Conservation (phyloP, 2,113 vertebrate species). For the Gymnorhina tibicen region DNA sequence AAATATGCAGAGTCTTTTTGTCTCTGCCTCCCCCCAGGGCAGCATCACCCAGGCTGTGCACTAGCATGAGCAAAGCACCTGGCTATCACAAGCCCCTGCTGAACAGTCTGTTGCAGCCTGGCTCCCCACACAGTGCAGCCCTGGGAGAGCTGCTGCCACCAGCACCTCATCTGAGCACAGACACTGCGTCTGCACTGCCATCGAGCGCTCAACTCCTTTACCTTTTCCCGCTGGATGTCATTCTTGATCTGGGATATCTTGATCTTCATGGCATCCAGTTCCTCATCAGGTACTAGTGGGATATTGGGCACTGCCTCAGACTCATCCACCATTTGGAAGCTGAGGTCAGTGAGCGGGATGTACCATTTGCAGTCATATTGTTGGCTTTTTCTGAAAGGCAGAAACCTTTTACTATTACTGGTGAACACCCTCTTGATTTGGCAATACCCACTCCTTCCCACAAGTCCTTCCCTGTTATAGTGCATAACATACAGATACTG, state of each 20-base stretch:
- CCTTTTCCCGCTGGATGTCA: slow-evolving; percentile 93
- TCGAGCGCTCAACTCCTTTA: neutral
- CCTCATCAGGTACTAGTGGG: slow-evolving; percentile 88
- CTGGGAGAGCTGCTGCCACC: neutral
- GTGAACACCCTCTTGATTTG: neutral
- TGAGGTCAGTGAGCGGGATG: slow-evolving; percentile 89
- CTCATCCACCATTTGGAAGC: slow-evolving; percentile 91
- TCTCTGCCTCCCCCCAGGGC: neutral
- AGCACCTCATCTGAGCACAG: neutral
- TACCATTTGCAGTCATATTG: slow-evolving; percentile 98
- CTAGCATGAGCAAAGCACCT: neutral
- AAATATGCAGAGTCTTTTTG: neutral
- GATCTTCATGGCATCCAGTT: slow-evolving; percentile 92
- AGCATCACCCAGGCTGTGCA: neutral
- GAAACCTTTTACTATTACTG: neutral
- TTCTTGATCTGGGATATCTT: slow-evolving; percentile 96
- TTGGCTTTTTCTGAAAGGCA: slow-evolving; percentile 83
- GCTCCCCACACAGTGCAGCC: neutral
- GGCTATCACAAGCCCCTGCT: neutral
- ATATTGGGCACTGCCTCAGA: slow-evolving; percentile 81
- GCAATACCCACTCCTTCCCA: neutral
- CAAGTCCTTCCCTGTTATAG: neutral
- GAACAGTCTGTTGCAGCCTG: neutral
- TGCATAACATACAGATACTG: neutral
- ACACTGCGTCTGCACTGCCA: neutral